These are phyloP conservation scores for Sitta europaea DNA, from an alignment of 2,113 vertebrate genomes.

Conservation along the genomic window DNA sequence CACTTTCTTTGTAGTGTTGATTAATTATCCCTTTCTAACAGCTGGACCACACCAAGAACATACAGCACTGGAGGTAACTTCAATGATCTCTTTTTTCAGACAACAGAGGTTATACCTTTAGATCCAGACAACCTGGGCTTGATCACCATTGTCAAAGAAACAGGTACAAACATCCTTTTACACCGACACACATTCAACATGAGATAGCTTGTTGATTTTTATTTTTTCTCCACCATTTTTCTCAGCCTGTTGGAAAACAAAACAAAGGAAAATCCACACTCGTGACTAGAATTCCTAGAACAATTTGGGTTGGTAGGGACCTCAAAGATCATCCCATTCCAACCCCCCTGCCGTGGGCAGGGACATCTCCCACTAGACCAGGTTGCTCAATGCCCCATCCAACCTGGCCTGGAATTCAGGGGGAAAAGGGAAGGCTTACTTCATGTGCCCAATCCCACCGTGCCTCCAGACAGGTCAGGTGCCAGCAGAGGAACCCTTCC, in stretches of 20 bases:
- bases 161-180: accelerated
- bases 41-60: background rate
- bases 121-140: background rate
- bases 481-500: background rate
- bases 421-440: background rate
- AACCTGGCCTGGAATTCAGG: background rate
- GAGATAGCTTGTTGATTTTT: background rate
- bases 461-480: background rate
- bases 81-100: background rate
- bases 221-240: background rate
- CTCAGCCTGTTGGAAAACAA: background rate
- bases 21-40: background rate
- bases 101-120: background rate
- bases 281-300: background rate
- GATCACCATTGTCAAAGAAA: background rate
- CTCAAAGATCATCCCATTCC: background rate
- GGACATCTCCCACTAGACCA: background rate
- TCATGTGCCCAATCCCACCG: accelerated
- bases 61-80: background rate
- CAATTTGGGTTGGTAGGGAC: background rate
- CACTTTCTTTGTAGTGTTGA: background rate
- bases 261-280: background rate
- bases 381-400: background rate
- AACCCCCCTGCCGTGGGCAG: background rate
- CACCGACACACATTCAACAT: background rate